Evolutionary conservation across 2,113 vertebrate species (phyloP).

Genomic region (Nannospalax galili): DNA sequence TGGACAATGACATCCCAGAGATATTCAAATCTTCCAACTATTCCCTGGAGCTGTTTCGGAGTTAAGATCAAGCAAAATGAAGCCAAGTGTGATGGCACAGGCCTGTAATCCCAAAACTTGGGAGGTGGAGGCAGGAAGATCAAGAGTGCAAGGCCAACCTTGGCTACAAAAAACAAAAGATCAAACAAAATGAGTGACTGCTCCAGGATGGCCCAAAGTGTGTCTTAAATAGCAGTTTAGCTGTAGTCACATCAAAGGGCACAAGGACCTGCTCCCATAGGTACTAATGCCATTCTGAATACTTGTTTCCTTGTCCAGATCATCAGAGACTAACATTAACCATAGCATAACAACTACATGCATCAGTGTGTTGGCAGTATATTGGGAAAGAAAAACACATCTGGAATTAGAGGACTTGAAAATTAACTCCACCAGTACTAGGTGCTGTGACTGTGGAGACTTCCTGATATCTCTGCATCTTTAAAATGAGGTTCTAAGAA

Average conservation of each 20-base stretch:
- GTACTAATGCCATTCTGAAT: not conserved
- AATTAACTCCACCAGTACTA: not conserved
- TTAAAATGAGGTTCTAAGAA: not conserved
- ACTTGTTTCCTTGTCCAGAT: slow-evolving; percentile 39
- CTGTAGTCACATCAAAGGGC: not conserved
- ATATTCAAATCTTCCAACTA: slow-evolving; percentile 92
- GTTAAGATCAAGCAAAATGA: slow-evolving; percentile 63
- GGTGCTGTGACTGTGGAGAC: not conserved
- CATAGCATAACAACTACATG: not conserved
- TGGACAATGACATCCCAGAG: slow-evolving; percentile 95
- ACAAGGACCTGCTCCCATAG: not conserved
- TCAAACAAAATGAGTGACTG: not conserved
- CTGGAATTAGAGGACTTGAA: not conserved
- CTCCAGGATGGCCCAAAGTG: not conserved
- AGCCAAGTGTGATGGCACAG: not conserved
- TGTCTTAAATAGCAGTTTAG: slow-evolving; percentile 28
- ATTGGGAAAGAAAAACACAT: not conserved
- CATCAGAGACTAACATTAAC: not conserved
- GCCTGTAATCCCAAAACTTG: not conserved
- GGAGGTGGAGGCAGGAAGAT: not conserved
- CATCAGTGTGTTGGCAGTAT: not conserved
- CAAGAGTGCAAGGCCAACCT: not conserved
- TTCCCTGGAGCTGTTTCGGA: slow-evolving; percentile 83
- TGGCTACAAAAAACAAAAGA: slow-evolving; percentile 35
- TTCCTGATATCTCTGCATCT: not conserved